phyloP scores from a whole-genome alignment of 2,888 invertebrate species.

The Trichacis sp. region DNA sequence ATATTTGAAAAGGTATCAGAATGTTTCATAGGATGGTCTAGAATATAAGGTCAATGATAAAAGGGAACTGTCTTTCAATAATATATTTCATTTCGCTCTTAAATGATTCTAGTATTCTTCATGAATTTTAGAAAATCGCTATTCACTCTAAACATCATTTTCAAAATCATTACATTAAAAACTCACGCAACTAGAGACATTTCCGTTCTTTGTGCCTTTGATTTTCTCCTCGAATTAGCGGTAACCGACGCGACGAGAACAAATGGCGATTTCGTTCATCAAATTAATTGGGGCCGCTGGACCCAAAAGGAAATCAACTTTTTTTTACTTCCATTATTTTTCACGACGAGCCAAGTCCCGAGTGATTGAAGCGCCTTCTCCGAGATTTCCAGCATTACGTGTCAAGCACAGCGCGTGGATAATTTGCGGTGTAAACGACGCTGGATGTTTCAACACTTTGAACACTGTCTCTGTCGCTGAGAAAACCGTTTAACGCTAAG shows the following conservation, averaged over 20 bases:
- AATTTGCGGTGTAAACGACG: slow-evolving; percentile 1
- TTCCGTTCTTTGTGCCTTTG: slow-evolving; percentile 2
- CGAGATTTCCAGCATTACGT: slow-evolving; percentile 21
- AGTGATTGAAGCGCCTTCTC: slow-evolving; percentile 5
- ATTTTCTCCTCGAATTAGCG: slow-evolving; percentile 35
- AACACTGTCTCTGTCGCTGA: slow-evolving; percentile 24
- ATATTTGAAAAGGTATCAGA: too few species aligned
- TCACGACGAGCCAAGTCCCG: not conserved
- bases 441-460: slow-evolving; percentile 10
- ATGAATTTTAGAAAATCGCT: too few species aligned
- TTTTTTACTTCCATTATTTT: slow-evolving; percentile 15
- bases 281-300: slow-evolving; percentile 36
- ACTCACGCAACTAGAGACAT: too few species aligned
- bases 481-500: slow-evolving; percentile 14
- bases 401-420: slow-evolving; percentile 16
- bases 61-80: too few species aligned
- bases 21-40: too few species aligned
- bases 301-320: slow-evolving; percentile 23
- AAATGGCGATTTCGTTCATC: slow-evolving; percentile 33
- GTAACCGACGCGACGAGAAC: slow-evolving; percentile 22
- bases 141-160: too few species aligned
- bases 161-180: too few species aligned
- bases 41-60: too few species aligned
- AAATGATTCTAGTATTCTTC: too few species aligned
- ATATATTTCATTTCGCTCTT: too few species aligned